These are phyloP conservation scores for Rhabdomys pumilio DNA, from an alignment of 2,797 vertebrate genomes.

Conservation along the genomic window DNA sequence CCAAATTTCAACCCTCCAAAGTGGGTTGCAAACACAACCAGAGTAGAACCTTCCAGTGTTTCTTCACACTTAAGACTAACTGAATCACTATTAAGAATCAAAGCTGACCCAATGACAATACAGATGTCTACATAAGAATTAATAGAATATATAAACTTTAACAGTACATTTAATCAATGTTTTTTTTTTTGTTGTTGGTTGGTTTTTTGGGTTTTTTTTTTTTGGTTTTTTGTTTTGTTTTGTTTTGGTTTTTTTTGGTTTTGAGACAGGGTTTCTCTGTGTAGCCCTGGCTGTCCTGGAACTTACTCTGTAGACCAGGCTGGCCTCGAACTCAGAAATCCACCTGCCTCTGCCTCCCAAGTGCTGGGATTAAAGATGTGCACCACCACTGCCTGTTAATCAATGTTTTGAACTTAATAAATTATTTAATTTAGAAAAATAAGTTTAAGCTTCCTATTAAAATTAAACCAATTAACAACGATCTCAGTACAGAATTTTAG, in stretches of 20 bases:
- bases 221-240: too few species aligned
- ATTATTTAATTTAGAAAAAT: slow-evolving; percentile 50
- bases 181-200: too few species aligned
- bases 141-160: slow-evolving; percentile 44
- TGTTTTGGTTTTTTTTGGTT: too few species aligned
- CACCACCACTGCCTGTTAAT: neutral
- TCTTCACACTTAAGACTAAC: slow-evolving; percentile 48
- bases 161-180: slow-evolving; percentile 24
- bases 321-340: too few species aligned
- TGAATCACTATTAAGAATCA: slow-evolving; percentile 52
- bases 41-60: neutral
- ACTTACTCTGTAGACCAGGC: too few species aligned
- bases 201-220: too few species aligned
- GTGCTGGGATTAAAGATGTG: too few species aligned
- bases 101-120: slow-evolving; percentile 36
- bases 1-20: slow-evolving; percentile 37
- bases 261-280: too few species aligned
- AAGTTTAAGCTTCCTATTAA: slow-evolving; percentile 60
- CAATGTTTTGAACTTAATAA: slow-evolving; percentile 62
- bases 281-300: too few species aligned
- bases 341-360: too few species aligned
- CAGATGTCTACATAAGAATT: slow-evolving; percentile 36
- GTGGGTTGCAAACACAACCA: neutral
- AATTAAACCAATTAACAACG: slow-evolving; percentile 43
- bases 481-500: neutral